phyloP scores from a whole-genome alignment of 2,113 vertebrate genomes.

The Seriola rivoliana region DNA sequence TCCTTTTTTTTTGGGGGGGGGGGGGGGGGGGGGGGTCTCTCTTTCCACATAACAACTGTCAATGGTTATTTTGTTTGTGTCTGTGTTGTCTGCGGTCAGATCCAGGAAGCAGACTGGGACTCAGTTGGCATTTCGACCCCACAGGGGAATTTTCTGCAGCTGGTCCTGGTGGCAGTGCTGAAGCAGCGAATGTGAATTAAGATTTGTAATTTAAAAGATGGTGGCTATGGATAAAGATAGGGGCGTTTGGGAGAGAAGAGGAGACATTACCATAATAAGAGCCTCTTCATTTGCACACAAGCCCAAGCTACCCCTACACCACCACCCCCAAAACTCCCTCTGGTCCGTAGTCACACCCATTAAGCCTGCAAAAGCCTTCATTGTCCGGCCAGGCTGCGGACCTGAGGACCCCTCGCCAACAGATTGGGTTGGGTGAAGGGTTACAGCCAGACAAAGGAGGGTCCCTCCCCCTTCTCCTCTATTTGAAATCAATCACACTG shows the following conservation, averaged over 20 bases:
- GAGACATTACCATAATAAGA: slow-evolving; percentile 85
- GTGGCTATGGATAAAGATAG: slow-evolving; percentile 72
- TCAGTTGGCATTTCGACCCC: slow-evolving; percentile 46
- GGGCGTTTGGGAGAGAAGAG: slow-evolving; percentile 62
- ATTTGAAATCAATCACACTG: slow-evolving; percentile 85
- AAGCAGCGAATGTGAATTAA: slow-evolving; percentile 72
- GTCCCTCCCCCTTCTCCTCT: slow-evolving; percentile 63
- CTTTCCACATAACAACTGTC: neutral
- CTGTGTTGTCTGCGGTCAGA: slow-evolving; percentile 38
- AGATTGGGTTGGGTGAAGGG: slow-evolving; percentile 82
- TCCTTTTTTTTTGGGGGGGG: neutral
- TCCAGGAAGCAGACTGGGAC: slow-evolving; percentile 30
- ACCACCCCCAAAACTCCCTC: slow-evolving; percentile 56
- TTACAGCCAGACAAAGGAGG: slow-evolving; percentile 79
- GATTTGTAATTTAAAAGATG: slow-evolving; percentile 85
- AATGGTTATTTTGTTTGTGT: slow-evolving; percentile 14
- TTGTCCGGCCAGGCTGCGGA: slow-evolving; percentile 80
- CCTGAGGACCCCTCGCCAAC: slow-evolving; percentile 75
- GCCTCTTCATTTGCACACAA: slow-evolving; percentile 86
- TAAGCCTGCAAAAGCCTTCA: slow-evolving; percentile 77
- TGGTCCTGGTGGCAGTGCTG: slow-evolving; percentile 41
- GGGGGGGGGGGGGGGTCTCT: neutral
- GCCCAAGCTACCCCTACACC: slow-evolving; percentile 64
- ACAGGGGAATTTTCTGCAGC: slow-evolving; percentile 58
- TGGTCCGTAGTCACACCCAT: slow-evolving; percentile 80